These are phyloP conservation scores for Microchirus variegatus DNA, from an alignment of 2,797 vertebrate species.

Conservation along the genomic window DNA sequence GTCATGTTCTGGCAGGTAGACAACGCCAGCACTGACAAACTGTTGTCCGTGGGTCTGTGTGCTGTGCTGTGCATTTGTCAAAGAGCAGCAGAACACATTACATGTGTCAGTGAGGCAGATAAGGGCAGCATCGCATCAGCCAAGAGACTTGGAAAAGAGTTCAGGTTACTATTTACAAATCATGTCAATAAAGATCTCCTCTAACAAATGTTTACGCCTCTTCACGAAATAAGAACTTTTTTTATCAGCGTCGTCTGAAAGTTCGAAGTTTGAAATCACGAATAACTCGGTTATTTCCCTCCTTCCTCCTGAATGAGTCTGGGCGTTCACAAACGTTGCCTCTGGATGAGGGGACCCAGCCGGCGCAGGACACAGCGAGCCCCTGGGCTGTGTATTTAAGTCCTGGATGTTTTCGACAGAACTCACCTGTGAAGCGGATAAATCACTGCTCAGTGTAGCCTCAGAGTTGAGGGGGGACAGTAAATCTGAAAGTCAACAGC, in stretches of 20 bases:
- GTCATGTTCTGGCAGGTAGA: conserved; percentile 31
- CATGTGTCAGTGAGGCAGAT: conserved; percentile 45
- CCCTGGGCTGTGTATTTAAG: conserved; percentile 64
- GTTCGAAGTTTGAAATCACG: neutral
- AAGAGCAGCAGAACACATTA: conserved; percentile 41
- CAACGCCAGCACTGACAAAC: conserved; percentile 9
- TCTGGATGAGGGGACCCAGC: conserved; percentile 53
- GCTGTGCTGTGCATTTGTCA: conserved; percentile 37
- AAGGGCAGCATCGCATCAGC: conserved; percentile 48
- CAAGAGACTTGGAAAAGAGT: conserved; percentile 44
- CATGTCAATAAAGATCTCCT: conserved; percentile 32
- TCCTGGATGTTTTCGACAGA: conserved; percentile 69
- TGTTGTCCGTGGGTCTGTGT: conserved; percentile 7
- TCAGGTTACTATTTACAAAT: conserved; percentile 63
- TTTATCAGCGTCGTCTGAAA: too few relatives aligned
- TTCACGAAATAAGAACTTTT: neutral
- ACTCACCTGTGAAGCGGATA: conserved; percentile 73
- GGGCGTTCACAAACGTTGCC: conserved; percentile 45
- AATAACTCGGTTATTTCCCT: neutral
- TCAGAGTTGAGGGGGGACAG: conserved; percentile 65
- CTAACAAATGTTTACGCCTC: too few relatives aligned
- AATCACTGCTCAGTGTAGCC: conserved; percentile 73
- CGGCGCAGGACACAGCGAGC: conserved; percentile 57
- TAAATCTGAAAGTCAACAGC: conserved; percentile 84
- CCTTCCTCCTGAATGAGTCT: conserved; percentile 20